Conservation (phyloP, 2,797 vertebrate species). For the Enteromius radiatus region DNA sequence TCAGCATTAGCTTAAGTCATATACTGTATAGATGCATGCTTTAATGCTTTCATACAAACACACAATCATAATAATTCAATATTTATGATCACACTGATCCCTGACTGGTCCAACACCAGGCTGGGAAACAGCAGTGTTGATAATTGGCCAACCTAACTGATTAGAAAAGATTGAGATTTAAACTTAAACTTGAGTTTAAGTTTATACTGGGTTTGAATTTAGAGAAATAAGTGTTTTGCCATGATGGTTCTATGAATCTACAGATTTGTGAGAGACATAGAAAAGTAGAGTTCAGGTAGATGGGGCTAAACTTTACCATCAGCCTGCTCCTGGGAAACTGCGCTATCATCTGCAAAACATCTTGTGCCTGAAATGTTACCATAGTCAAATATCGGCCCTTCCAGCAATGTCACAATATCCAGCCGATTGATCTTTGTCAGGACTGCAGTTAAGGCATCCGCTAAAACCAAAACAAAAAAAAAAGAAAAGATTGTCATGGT, state of each 20-base stretch:
- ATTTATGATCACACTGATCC: slow-evolving; percentile 49
- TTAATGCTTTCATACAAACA: slow-evolving; percentile 64
- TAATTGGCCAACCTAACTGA: slow-evolving; percentile 36
- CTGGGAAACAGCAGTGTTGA: slow-evolving; percentile 50
- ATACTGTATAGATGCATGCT: slow-evolving; percentile 70
- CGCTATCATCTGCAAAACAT: slow-evolving; percentile 99
- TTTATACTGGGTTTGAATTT: slow-evolving; percentile 46
- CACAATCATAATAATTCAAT: slow-evolving; percentile 56
- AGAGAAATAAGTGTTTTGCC: slow-evolving; percentile 60
- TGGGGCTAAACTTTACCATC: slow-evolving; percentile 94
- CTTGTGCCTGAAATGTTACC: slow-evolving; percentile 99
- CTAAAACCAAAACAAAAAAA: slow-evolving; percentile 73
- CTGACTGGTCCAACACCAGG: slow-evolving; percentile 54
- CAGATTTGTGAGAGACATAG: slow-evolving; percentile 73
- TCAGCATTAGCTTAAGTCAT: slow-evolving; percentile 51
- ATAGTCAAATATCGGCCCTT: slow-evolving; percentile 99
- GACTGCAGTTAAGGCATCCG: slow-evolving; percentile 97
- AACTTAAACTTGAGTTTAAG: slow-evolving; percentile 56
- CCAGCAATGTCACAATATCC: slow-evolving; percentile 99
- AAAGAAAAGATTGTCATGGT: slow-evolving; percentile 18
- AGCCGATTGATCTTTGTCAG: slow-evolving; percentile 99
- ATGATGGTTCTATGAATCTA: slow-evolving; percentile 64
- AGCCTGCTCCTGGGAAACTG: slow-evolving; percentile 95
- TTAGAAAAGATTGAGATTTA: slow-evolving; percentile 43
- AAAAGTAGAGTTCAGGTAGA: slow-evolving; percentile 81